phyloP scores from a whole-genome alignment of 2,888 invertebrate species.

The Acanthococcus lagerstroemiae region DNA sequence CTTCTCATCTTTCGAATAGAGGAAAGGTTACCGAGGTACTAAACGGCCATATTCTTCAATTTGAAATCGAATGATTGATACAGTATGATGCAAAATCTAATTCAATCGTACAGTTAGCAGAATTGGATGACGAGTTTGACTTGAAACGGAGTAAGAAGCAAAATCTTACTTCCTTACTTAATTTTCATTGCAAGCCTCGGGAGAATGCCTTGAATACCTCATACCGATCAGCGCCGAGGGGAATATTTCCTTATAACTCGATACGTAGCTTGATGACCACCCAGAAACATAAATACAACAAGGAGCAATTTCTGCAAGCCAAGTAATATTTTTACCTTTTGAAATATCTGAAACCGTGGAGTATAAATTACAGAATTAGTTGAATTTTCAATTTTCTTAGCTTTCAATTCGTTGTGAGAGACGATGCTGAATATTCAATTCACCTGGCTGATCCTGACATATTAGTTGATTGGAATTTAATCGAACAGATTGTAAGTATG shows the following conservation, averaged over 20 bases:
- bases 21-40: conserved; percentile 23
- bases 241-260: conserved; percentile 17
- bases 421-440: conserved; percentile 64
- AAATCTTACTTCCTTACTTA: conserved; percentile 86
- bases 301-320: conserved; percentile 88
- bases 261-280: conserved; percentile 43
- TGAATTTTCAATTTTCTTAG: conserved; percentile 43
- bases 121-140: conserved; percentile 48
- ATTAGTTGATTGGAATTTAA: conserved; percentile 80
- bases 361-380: background rate
- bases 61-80: background rate
- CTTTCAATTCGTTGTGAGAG: conserved; percentile 89
- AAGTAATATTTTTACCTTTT: conserved; percentile 53
- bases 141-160: conserved; percentile 64
- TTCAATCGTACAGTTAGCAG: conserved; percentile 38
- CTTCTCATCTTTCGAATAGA: conserved; percentile 24
- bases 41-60: background rate
- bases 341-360: background rate
- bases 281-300: conserved; percentile 67
- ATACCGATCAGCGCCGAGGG: conserved; percentile 14
- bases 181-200: conserved; percentile 72
- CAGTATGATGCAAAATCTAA: background rate
- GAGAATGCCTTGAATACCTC: conserved; percentile 38
- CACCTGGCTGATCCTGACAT: conserved; percentile 76
- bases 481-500: conserved; percentile 76